Conservation (phyloP, 1,140 invertebrate species). For the Protaetia brevitarsis region DNA sequence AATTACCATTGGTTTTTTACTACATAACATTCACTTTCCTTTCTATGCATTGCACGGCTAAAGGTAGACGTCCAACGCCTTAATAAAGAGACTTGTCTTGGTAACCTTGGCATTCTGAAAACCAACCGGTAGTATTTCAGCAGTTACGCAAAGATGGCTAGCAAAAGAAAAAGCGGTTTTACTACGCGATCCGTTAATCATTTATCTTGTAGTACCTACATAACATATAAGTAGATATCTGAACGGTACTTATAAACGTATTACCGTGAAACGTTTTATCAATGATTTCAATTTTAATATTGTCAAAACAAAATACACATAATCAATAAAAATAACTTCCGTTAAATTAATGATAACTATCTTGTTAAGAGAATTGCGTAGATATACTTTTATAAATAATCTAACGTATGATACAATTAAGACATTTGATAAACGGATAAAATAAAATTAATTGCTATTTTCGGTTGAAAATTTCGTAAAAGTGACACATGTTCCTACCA, state of each 20-base stretch:
- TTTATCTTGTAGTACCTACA: background rate
- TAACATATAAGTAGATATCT: no score
- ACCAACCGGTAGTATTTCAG: background rate
- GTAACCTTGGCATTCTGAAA: slow-evolving; percentile 15
- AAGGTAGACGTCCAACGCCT: background rate
- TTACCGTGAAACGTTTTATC: no score
- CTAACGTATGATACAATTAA: slow-evolving; percentile 5
- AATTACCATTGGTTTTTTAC: background rate
- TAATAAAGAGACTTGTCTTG: slow-evolving; percentile 5
- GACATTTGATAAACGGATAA: background rate
- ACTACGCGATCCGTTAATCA: background rate
- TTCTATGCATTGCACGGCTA: background rate
- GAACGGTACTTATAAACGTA: no score
- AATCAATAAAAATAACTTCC: background rate
- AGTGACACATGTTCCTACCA: no score
- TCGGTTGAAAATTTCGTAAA: no score
- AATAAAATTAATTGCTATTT: background rate
- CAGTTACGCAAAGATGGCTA: background rate
- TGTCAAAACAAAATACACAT: background rate
- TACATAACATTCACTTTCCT: slow-evolving; percentile 3
- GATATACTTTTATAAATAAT: background rate
- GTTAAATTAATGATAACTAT: background rate
- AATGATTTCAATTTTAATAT: no score
- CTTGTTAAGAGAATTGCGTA: background rate
- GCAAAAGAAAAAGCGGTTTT: background rate